A percentile compares a stretch with the other conserved stretches of the same genome.
Evolutionary conservation across 2,797 vertebrate species (phyloP).

Genomic region (Thripadectes ignobilis): DNA sequence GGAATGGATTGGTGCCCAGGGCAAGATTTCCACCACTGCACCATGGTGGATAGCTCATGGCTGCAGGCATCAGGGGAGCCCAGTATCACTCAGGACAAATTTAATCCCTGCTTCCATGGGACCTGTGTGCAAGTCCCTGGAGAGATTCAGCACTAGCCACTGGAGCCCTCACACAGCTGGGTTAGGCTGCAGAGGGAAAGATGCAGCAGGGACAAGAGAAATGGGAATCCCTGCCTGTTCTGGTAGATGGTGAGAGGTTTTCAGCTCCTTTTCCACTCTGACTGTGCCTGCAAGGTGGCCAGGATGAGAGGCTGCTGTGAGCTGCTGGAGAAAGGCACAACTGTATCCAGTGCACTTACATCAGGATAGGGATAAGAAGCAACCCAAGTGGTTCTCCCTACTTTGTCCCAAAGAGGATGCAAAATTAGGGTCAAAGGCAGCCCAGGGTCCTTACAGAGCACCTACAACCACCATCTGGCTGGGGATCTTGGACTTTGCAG

Average conservation of each 20-base stretch:
- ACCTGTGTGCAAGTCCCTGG: background rate
- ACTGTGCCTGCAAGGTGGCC: background rate
- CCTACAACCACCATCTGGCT: background rate
- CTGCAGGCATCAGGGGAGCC: background rate
- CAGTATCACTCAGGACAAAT: accelerated
- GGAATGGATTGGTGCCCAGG: background rate
- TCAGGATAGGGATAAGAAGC: background rate
- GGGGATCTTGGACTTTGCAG: background rate
- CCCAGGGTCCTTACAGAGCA: background rate
- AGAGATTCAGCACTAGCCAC: no score
- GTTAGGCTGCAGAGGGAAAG: background rate
- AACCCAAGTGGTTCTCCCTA: background rate
- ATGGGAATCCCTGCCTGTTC: background rate
- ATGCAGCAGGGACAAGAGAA: background rate
- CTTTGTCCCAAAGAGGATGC: accelerated
- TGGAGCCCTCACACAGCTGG: background rate
- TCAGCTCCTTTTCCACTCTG: background rate
- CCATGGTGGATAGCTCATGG: accelerated
- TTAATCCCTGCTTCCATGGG: background rate
- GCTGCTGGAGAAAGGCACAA: background rate
- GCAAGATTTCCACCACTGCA: background rate
- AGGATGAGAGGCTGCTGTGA: background rate
- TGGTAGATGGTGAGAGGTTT: background rate
- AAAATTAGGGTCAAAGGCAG: background rate
- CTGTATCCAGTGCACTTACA: background rate